Percentiles rank a stretch among this genome's conserved stretches.
phyloP scores from a whole-genome alignment of 2,888 invertebrate genomes.

The Criorhina ranunculi region DNA sequence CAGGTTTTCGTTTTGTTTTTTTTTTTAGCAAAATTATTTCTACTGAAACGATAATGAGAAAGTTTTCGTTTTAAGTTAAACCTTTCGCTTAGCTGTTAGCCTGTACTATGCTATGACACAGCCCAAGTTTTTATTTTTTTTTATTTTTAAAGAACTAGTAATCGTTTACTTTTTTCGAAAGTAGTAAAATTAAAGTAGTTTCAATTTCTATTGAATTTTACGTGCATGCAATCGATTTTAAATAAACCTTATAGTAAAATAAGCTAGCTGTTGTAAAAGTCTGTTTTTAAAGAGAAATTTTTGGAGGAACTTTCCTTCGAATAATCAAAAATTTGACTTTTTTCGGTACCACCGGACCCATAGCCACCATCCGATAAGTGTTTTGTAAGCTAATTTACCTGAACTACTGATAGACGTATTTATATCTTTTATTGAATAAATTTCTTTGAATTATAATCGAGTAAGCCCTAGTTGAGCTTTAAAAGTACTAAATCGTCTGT shows the following conservation, averaged over 20 bases:
- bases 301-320: background rate
- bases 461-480: too few species aligned
- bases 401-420: too few species aligned
- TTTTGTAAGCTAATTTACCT: too few species aligned
- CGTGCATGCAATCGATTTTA: background rate
- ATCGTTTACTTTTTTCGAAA: conserved; percentile 16
- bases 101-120: background rate
- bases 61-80: conserved; percentile 9
- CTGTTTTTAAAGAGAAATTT: background rate
- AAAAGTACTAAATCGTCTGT: too few species aligned
- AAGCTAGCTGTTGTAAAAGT: conserved; percentile 7
- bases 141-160: too few species aligned
- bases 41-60: conserved; percentile 52
- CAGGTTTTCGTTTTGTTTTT: conserved; percentile 61
- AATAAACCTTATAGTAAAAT: background rate
- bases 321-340: background rate
- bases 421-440: too few species aligned
- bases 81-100: background rate
- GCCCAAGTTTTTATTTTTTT: conserved; percentile 1
- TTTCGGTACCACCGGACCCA: too few species aligned
- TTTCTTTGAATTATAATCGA: too few species aligned
- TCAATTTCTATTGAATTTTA: background rate
- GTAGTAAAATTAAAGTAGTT: conserved; percentile 24
- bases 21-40: conserved; percentile 47
- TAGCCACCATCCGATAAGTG: too few species aligned